Evolutionary conservation across 2,888 invertebrate genomes (phyloP).

Genomic region (Cephonodes hylas): DNA sequence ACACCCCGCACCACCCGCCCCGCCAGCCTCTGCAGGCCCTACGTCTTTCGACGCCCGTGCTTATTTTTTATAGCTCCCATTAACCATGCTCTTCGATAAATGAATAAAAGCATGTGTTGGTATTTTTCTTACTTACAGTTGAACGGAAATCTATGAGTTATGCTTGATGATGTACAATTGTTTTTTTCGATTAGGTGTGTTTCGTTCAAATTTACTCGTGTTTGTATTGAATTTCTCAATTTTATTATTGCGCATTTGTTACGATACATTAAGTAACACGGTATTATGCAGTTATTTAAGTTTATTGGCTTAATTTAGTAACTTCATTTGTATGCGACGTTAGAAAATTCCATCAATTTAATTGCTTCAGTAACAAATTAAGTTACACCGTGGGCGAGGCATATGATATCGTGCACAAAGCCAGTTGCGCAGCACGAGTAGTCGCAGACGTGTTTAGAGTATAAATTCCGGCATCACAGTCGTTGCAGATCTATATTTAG

Average conservation of each 20-base stretch:
- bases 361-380: constrained; percentile 10
- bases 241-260: no score
- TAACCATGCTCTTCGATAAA: constrained; percentile 74
- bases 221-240: no score
- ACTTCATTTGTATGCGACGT: background rate
- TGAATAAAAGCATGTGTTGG: constrained; percentile 73
- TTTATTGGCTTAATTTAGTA: no score
- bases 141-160: constrained; percentile 4
- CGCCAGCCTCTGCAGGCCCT: constrained; percentile 76
- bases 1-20: constrained; percentile 50
- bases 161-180: background rate
- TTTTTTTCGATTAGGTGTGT: background rate
- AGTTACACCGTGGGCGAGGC: constrained; percentile 20
- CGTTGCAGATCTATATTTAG: constrained; percentile 68
- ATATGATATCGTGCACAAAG: constrained; percentile 33
- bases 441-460: constrained; percentile 54
- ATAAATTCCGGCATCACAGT: constrained; percentile 52
- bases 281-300: no score
- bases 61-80: constrained; percentile 77
- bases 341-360: background rate
- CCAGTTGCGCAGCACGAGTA: constrained; percentile 32
- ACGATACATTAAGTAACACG: no score
- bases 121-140: constrained; percentile 31
- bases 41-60: constrained; percentile 78
- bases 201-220: background rate